A percentile compares a stretch with the other conserved stretches of the same genome.
These are phyloP conservation scores for Rachycentron canadum DNA, from an alignment of 2,797 vertebrate genomes.

Conservation along the genomic window DNA sequence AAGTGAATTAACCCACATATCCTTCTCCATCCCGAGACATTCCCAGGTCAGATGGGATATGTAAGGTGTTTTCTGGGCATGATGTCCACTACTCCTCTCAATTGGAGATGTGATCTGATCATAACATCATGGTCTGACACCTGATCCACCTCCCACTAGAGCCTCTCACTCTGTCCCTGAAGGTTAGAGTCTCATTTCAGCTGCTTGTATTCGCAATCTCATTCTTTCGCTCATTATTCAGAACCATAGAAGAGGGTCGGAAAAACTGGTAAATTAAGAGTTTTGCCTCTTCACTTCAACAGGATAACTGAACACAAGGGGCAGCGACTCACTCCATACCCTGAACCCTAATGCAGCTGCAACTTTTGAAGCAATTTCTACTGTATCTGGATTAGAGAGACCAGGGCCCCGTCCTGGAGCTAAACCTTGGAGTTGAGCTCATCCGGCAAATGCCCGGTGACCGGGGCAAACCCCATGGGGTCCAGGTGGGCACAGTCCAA, in stretches of 20 bases:
- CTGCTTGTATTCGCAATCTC: not conserved
- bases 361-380: not conserved
- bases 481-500: not conserved
- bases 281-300: not conserved
- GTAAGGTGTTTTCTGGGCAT: not conserved
- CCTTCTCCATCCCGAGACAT: not conserved
- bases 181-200: not conserved
- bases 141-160: not conserved
- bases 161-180: not conserved
- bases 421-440: not conserved
- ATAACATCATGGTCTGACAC: not conserved
- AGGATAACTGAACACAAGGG: not conserved
- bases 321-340: not conserved
- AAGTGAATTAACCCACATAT: too few relatives aligned
- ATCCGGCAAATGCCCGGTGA: not conserved
- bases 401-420: not conserved
- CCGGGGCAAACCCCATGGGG: not conserved
- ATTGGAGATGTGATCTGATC: not conserved
- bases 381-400: not conserved
- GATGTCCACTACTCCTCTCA: too few relatives aligned
- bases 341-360: not conserved
- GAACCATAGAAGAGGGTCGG: not conserved
- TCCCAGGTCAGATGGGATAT: not conserved
- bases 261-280: not conserved
- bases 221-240: not conserved